Evolutionary conservation across 1,140 invertebrate species (phyloP), one percentile per base, ranked within the genome.

Genomic region (Drosophila nasuta): DNA sequence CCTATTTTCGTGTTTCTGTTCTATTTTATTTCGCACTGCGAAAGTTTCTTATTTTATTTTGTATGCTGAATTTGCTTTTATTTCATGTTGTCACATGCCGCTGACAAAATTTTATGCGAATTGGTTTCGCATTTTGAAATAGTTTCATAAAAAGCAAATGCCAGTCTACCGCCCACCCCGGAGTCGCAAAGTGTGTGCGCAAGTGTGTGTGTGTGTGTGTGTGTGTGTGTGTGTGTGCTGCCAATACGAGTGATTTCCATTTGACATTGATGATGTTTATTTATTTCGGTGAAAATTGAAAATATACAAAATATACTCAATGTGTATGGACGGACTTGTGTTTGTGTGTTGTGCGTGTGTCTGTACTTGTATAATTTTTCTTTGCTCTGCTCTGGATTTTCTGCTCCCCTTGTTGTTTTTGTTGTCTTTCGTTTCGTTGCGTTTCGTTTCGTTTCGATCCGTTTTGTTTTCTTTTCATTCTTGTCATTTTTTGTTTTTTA

Each of bases 261-360:
- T 89, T 85, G 85, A 89, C 85, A 90, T 89, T 89, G 85, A 89
- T 89, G 85, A 89, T 89, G 85, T 89, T 89, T 89, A 90, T 85
- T 89, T 89, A 89, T 90, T 89, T 89, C 60, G 81, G 71, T 90
- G 85, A 89, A 89, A 89, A 89, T 89, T 81, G 75, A 88, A 88
- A 88, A 90, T 89, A 89, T 81, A 88, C 79, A 75, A 82, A 68
- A 75, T 70, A 77, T 69, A 54, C 28, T 11, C 65, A 38, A 33
- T 49, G 20, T 46, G 15, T 51, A 25, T 25, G 20, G 20, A 25
- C 20, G 20, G 3, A 25, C 20, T 25, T 25, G 3, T 25, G 3
- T 25, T 25, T 25, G 20, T 25, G 20, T 25, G 20, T 25, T 3
- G 60, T 62, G 35, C 58, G 60, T 54, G 60, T 57, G 28, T 74